Conservation (phyloP, 1,140 invertebrate species). For the Camponotus vicinus region DNA sequence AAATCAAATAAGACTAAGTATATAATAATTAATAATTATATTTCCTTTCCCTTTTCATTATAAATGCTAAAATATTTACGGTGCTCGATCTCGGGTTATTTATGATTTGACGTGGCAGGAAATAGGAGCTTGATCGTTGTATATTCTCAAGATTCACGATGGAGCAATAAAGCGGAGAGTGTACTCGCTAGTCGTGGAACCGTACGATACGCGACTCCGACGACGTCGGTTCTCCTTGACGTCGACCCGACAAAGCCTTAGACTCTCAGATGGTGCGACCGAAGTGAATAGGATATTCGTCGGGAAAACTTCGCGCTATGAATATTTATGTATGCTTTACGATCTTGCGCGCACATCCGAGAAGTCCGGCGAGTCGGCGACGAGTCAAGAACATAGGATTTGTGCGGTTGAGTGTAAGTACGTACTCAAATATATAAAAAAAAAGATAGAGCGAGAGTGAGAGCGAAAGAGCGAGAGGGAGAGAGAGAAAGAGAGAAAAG, state of each 20-base stretch:
- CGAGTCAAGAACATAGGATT: slow-evolving; percentile 51
- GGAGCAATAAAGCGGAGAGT: slow-evolving; percentile 66
- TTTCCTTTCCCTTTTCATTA: slow-evolving; percentile 13
- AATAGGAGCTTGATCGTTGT: slow-evolving; percentile 64
- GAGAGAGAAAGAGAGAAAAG: slow-evolving; percentile 13
- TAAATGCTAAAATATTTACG: slow-evolving; percentile 37
- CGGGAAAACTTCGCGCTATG: slow-evolving; percentile 60
- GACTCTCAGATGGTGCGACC: slow-evolving; percentile 23
- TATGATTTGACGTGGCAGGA: slow-evolving; percentile 38
- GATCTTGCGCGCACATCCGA: slow-evolving; percentile 43
- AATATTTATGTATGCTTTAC: slow-evolving; percentile 63
- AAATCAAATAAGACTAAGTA: not conserved
- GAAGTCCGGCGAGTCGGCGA: slow-evolving; percentile 49
- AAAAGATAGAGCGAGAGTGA: slow-evolving; percentile 33
- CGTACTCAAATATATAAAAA: slow-evolving; percentile 52
- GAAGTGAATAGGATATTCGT: slow-evolving; percentile 55
- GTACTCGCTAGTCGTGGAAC: slow-evolving; percentile 63
- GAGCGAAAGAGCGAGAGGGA: slow-evolving; percentile 14
- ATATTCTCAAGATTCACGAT: slow-evolving; percentile 63
- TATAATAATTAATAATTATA: not conserved
- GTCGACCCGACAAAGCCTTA: slow-evolving; percentile 14
- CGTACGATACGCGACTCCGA: slow-evolving; percentile 49
- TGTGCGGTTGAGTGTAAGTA: slow-evolving; percentile 50
- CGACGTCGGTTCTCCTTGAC: slow-evolving; percentile 45
- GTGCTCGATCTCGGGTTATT: slow-evolving; percentile 50